Conservation (phyloP, 92 coral and sea anemone genomes). For the Galaxea fascicularis region DNA sequence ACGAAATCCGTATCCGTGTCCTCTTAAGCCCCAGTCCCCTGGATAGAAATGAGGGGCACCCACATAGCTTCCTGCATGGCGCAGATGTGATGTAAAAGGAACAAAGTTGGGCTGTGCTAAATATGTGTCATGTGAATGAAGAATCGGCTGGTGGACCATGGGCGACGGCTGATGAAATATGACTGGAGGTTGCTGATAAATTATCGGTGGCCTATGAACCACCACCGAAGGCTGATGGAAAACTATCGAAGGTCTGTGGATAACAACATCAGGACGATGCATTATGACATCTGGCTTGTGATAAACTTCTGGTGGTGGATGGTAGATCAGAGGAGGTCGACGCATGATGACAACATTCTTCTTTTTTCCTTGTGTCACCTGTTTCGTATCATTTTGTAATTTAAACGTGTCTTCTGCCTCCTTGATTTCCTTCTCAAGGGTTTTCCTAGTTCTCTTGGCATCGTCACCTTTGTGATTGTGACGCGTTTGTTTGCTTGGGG, state of each 20-base stretch:
- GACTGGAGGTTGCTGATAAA: conserved; percentile 92
- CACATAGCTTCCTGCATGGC: conserved; percentile 79
- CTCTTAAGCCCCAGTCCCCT: conserved; percentile 86
- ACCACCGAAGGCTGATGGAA: conserved; percentile 96
- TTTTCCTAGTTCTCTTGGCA: conserved; percentile 35
- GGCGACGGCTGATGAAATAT: conserved; percentile 96
- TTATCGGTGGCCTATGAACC: conserved; percentile 91
- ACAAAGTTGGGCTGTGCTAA: conserved; percentile 78
- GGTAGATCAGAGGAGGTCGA: conserved; percentile 93
- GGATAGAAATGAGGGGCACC: conserved; percentile 90
- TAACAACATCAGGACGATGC: conserved; percentile 95
- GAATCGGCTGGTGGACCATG: conserved; percentile 83
- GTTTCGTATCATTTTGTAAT: conserved; percentile 16
- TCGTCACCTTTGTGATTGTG: not conserved
- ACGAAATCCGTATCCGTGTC: conserved; percentile 54
- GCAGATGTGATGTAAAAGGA: conserved; percentile 74
- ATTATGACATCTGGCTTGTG: conserved; percentile 91
- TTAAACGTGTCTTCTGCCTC: conserved; percentile 21
- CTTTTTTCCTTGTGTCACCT: conserved; percentile 57
- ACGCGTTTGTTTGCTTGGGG: conserved; percentile 35
- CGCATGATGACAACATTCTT: conserved; percentile 88
- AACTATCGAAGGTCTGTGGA: conserved; percentile 95
- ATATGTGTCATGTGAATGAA: conserved; percentile 92
- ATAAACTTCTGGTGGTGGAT: conserved; percentile 96
- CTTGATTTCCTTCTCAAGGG: conserved; percentile 42